Evolutionary conservation across 2,113 vertebrate species (phyloP).

Genomic region (Protobothrops flavoviridis): DNA sequence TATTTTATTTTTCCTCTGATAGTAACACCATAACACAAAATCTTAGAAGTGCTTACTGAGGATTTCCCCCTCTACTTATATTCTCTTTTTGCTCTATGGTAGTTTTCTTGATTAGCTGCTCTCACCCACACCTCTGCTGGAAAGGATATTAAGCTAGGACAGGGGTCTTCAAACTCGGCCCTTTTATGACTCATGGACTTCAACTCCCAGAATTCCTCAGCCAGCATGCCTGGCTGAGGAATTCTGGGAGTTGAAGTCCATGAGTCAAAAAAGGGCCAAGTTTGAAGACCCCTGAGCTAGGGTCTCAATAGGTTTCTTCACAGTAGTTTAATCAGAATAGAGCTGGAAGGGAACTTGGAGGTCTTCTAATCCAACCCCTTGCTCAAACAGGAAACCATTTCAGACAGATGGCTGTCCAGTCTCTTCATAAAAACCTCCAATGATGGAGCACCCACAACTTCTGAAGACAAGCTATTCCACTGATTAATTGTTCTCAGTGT

Average conservation of each 20-base stretch:
- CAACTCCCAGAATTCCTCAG: no score
- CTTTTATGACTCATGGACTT: no score
- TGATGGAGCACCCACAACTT: background rate
- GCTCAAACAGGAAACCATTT: background rate
- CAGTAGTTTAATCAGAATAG: background rate
- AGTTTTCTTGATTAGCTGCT: conserved; percentile 6
- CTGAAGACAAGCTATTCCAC: background rate
- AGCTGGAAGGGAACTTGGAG: background rate
- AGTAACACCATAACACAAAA: background rate
- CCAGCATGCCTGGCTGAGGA: no score
- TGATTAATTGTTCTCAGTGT: background rate
- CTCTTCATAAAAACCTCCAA: background rate
- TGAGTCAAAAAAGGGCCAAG: no score
- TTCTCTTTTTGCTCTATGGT: background rate
- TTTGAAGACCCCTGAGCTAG: no score
- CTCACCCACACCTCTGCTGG: background rate
- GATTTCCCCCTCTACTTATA: background rate
- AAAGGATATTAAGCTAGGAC: background rate
- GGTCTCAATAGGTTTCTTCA: background rate
- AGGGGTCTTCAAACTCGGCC: no score
- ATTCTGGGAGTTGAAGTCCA: no score
- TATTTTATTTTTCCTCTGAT: background rate
- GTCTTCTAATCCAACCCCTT: background rate
- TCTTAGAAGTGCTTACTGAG: background rate
- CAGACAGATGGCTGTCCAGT: background rate